Base-by-base conservation (phyloP, 2,888 invertebrate genomes). In the Torymus auratus region DNA sequence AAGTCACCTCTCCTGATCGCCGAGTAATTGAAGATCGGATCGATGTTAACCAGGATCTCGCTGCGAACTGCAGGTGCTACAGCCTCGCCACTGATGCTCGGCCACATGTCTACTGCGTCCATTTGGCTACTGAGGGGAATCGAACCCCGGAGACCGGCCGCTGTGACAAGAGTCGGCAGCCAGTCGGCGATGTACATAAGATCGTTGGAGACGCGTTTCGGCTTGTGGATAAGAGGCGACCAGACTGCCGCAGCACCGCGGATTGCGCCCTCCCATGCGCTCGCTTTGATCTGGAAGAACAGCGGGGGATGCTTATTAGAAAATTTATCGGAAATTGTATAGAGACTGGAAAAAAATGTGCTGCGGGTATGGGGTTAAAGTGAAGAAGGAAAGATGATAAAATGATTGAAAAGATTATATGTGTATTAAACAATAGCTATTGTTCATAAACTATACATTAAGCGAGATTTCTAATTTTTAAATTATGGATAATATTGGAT, bases 251-350 rank as follows among this genome's bases (percentile, higher is more conserved):
- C 92, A 1, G 91, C 91, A 0, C 92, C 93, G 28, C 93, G 89
- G 0, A 93, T 92, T 1, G 93, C 94, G 12, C 94, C 94, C 88
- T 94, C 94, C 93, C 93, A 94, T 0, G 93, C 88, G 14, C 93
- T 92, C 83, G 92, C 89, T 86, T 94, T 94, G 86, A 93, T 92
- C 93, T 92, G 83, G 2, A 41, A 41, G 5, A 41, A 41, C 0
- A 7, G 1, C 0, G 41, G 41, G 28, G 28, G 28, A 7, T 7
- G 7, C 3, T 41, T 41, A 7, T 41, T 1, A 41, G 41, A 41
- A 41, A 41, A 41, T 41, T 41, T 41, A 0, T 28, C 28, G 28
- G n/a, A n/a, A 28, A 28, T 7, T 28, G 28, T 28, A n/a, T 20
- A 20, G 20, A 20, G 20, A 2, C 1, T 20, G 2, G 20, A 20